Evolutionary conservation across 1,140 invertebrate species (phyloP).

Genomic region (Solenopsis invicta): DNA sequence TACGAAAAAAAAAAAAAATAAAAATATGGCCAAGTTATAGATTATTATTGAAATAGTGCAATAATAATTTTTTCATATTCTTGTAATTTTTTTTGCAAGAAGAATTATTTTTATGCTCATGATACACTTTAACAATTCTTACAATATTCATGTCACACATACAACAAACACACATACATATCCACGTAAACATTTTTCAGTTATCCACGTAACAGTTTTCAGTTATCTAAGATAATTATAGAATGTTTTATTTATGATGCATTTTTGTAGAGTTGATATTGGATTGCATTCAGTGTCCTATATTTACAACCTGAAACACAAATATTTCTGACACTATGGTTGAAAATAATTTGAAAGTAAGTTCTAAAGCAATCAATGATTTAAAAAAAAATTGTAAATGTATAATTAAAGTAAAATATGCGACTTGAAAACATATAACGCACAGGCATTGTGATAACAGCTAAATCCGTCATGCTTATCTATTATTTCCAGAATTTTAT

Average conservation of each 20-base stretch:
- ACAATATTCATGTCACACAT: no score
- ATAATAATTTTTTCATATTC: no score
- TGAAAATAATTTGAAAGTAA: neutral
- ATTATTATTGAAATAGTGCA: no score
- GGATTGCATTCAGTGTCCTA: neutral
- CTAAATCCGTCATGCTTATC: neutral
- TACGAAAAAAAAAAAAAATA: no score
- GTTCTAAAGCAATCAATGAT: neutral
- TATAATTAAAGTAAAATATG: neutral
- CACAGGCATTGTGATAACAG: neutral
- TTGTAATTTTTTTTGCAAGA: no score
- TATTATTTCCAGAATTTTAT: slow-evolving; percentile 8
- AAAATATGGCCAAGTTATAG: no score
- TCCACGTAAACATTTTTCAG: no score
- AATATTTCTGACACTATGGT: neutral
- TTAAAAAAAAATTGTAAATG: neutral
- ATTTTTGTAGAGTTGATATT: neutral
- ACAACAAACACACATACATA: no score
- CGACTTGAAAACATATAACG: neutral
- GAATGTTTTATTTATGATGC: neutral
- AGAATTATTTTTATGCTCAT: no score
- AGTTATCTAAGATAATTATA: no score
- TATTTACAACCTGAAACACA: neutral
- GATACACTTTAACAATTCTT: no score
- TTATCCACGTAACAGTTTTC: no score